A percentile compares a stretch with the other conserved stretches of the same genome.
Evolutionary conservation across 2,113 vertebrate genomes (phyloP).

Genomic region (Toxostoma redivivum): DNA sequence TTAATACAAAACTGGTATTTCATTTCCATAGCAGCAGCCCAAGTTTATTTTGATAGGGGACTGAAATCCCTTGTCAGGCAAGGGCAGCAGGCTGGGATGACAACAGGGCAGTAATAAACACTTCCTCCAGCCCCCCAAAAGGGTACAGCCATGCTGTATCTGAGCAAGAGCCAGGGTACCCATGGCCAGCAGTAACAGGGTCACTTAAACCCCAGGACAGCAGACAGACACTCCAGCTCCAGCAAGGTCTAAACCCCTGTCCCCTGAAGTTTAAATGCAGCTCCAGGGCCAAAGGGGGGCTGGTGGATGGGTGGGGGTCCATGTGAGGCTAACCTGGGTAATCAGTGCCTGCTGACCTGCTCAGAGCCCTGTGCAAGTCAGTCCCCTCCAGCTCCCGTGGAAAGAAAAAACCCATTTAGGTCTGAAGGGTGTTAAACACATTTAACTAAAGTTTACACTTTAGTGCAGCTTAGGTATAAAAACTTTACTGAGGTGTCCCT

Average conservation of each 20-base stretch:
- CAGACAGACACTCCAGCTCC: rapidly evolving
- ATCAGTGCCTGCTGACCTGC: background rate
- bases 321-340: background rate
- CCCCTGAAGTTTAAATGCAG: background rate
- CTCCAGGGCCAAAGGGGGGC: background rate
- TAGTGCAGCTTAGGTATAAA: background rate
- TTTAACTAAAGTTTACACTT: background rate
- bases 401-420: background rate
- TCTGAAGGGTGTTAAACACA: background rate
- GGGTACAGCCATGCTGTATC: background rate
- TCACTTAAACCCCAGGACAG: background rate
- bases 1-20: background rate
- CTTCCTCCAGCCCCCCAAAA: background rate
- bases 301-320: background rate
- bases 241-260: rapidly evolving
- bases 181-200: rapidly evolving
- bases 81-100: background rate
- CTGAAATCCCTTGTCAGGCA: background rate
- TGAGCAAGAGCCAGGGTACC: background rate
- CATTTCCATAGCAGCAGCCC: background rate
- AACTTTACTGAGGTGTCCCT: background rate
- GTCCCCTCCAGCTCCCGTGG: background rate
- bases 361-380: background rate
- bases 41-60: rapidly evolving
- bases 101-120: background rate